Conservation (phyloP, 37 sponge, comb jelly and placozoan genomes). For the Geodia barretti region DNA sequence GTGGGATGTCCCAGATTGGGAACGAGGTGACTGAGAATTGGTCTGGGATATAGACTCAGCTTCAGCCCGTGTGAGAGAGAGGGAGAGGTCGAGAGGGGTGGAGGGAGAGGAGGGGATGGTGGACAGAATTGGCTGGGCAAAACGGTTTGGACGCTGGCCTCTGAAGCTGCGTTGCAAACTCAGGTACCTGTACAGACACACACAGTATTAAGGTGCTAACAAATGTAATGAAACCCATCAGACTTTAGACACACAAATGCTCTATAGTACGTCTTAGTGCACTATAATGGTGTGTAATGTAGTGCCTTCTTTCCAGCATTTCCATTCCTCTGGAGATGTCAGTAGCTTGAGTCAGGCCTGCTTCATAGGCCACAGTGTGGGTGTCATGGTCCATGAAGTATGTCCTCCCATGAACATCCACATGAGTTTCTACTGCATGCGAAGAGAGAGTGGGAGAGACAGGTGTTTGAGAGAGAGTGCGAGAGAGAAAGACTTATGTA, state of each 20-base stretch:
- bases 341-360: neutral
- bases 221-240: neutral
- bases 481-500: too few relatives aligned
- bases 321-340: slow-evolving; percentile 46
- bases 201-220: neutral
- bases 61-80: slow-evolving; percentile 33
- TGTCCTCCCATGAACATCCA: slow-evolving; percentile 58
- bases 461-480: neutral
- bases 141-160: neutral
- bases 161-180: slow-evolving; percentile 58
- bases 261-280: slow-evolving; percentile 14
- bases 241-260: too few relatives aligned
- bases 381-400: slow-evolving; percentile 66
- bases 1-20: neutral
- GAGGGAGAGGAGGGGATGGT: slow-evolving; percentile 15
- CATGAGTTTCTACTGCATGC: slow-evolving; percentile 23
- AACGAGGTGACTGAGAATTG: neutral
- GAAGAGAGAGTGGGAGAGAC: neutral
- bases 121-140: neutral
- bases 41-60: slow-evolving; percentile 2
- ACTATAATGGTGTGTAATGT: slow-evolving; percentile 4
- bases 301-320: slow-evolving; percentile 66
- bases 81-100: slow-evolving; percentile 19
- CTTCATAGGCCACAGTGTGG: slow-evolving; percentile 43
- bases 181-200: slow-evolving; percentile 34